Base-by-base conservation (phyloP, 2,113 vertebrate genomes). In the Menura novaehollandiae region DNA sequence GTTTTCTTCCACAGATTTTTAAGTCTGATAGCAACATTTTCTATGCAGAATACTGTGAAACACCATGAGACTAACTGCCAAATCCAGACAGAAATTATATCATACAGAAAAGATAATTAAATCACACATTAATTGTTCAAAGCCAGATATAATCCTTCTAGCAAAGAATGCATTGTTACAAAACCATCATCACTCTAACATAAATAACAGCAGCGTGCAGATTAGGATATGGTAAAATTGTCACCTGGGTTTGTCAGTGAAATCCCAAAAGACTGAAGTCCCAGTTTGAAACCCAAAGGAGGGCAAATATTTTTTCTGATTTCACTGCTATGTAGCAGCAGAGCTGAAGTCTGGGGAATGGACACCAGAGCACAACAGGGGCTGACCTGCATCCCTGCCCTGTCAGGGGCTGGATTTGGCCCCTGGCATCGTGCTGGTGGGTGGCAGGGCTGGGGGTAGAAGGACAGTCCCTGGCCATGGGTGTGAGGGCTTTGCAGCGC, bases 381-480 rank as follows among this genome's bases (percentile, higher is more conserved):
- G 16, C 59, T 74, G 43, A 67, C 13, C 14, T 0, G 0, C 11
- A 55, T 4, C 28, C 20, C 27, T 56, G 49, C 17, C 26, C 18
- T 59, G 11, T 37, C 33, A 14, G 49, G 24, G 74, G 12, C 32
- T 71, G 67, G 17, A 52, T 66, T 49, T 30, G 33, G 8, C 26
- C 16, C 20, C 23, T 33, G 41, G 24, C 17, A 7, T 13, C 24
- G 56, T 17, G 43, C 13, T 71, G 39, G 30, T 44, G 18, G 39
- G 30, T 44, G 18, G 10, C 37, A 52, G 39, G 20, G 13, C 10
- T 80, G 35, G 17, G 15, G 28, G 14, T 3, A 17, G 2, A 60
- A 18, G 13, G 20, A 43, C 17, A 62, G 20, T 20, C 23, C 35
- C 11, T 1, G 1, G n/a, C 26, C 1, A 0, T 5, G 51, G 33